Percentiles rank a stretch among this genome's conserved stretches.
These are phyloP conservation scores for Acanthococcus lagerstroemiae DNA, from an alignment of 2,888 invertebrate species.

Conservation along the genomic window DNA sequence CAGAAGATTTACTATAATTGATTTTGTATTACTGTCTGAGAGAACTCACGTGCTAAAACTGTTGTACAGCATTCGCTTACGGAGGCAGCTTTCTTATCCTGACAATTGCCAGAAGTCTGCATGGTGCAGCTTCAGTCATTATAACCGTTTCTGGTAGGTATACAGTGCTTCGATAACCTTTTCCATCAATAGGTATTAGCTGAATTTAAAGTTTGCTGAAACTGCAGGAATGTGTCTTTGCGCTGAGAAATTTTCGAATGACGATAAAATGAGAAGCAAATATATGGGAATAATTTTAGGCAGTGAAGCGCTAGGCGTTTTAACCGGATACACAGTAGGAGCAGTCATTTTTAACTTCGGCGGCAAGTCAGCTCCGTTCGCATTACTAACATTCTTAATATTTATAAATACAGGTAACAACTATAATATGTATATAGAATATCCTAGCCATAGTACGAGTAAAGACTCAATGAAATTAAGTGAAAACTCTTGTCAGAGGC, in stretches of 20 bases:
- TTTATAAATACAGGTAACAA: constrained; percentile 35
- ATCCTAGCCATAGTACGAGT: too few relatives aligned
- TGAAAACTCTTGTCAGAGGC: too few relatives aligned
- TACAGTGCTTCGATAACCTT: too few relatives aligned
- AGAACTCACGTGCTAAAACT: too few relatives aligned
- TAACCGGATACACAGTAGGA: constrained; percentile 72
- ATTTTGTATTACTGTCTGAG: too few relatives aligned
- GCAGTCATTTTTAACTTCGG: constrained; percentile 64
- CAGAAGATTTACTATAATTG: too few relatives aligned
- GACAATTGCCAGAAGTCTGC: constrained; percentile 62
- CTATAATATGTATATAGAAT: too few relatives aligned
- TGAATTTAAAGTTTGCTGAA: too few relatives aligned
- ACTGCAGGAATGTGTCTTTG: constrained; percentile 64
- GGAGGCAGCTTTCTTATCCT: constrained; percentile 59
- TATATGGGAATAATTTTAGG: constrained; percentile 74
- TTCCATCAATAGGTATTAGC: not conserved
- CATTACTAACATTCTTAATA: constrained; percentile 49
- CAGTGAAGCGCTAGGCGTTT: constrained; percentile 67
- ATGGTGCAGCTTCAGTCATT: constrained; percentile 71
- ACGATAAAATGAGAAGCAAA: constrained; percentile 44
- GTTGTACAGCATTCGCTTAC: constrained; percentile 62
- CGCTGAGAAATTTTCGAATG: constrained; percentile 51
- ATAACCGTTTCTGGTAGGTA: constrained; percentile 55
- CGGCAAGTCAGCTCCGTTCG: constrained; percentile 64
- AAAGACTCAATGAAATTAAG: too few relatives aligned